Conservation (phyloP, 2,113 vertebrate species). For the Hyaena hyaena region DNA sequence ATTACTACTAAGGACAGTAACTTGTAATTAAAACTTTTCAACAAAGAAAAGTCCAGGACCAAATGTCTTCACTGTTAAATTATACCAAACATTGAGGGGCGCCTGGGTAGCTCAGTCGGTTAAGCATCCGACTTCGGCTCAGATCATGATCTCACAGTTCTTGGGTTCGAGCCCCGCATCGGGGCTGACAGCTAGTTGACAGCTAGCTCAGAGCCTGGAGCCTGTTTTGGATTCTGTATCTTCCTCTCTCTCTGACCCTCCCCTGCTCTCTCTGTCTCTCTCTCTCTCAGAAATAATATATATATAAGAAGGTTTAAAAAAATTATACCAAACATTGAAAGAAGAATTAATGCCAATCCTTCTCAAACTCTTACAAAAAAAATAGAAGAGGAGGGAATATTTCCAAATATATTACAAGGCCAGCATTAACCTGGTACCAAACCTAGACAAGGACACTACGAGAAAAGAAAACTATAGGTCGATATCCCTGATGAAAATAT, state of each 20-base stretch:
- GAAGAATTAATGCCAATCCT: not conserved
- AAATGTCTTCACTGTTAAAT: not conserved
- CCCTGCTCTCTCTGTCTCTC: too few species aligned
- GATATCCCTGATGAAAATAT: not conserved
- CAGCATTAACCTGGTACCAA: not conserved
- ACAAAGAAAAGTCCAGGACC: not conserved
- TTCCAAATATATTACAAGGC: not conserved
- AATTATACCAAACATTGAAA: conserved; percentile 7
- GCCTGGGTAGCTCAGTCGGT: too few species aligned
- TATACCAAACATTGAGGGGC: not conserved
- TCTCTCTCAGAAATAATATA: too few species aligned
- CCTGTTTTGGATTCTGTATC: too few species aligned
- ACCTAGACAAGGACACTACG: not conserved
- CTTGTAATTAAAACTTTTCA: not conserved
- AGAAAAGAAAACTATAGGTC: not conserved
- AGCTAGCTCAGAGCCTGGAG: too few species aligned
- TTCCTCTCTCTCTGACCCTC: too few species aligned
- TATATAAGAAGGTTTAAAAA: not conserved
- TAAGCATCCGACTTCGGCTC: too few species aligned
- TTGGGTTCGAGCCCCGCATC: too few species aligned
- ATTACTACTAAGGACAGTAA: not conserved
- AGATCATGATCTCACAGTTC: too few species aligned
- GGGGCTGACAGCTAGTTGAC: too few species aligned
- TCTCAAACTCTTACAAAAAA: not conserved
- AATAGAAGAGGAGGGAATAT: not conserved